Evolutionary conservation across 2,888 invertebrate genomes (phyloP), one percentile per base, ranked within the genome.

Genomic region (Lithophane semibrunnea): DNA sequence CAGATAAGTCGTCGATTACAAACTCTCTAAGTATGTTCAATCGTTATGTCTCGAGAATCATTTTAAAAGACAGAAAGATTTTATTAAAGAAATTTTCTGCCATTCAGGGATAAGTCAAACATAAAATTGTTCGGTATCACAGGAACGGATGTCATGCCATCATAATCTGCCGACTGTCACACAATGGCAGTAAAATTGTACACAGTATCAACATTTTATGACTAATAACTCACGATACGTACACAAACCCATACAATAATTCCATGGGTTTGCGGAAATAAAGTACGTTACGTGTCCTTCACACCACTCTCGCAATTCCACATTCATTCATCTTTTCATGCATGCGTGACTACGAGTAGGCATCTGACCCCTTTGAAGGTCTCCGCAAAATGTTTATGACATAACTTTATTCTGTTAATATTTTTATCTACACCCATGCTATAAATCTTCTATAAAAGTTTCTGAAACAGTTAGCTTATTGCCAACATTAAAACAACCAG

Each of bases 321-420:
- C 67, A 69, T 83, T 42, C 84, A 76, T 76, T 80, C 60, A 84
- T 61, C 44, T 61, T 68, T 74, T 61, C 24, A 68, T 42, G 71
- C 75, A 58, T 64, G 71, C 61, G 37, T 74, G 49, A 16, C 60
- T 13, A n/a, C 18, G n/a, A 66, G 29, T 24, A 68, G 37, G 60
- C 18, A 42, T 29, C 29, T 75, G 81, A 61, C 61, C 37, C 16
- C 24, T 71, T 70, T 60, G 61, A 80, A 84, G 60, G 70, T 37
- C 63, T 47, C 13, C 3, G 52, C 29, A 60, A 56, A 37, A 75
- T 54, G 61, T 77, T 54, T 60, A 37, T 70, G 37, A 47, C 37
- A 29, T 3, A 18, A 47, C 13, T 9, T 12, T 56, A 13, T 56
- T n/a, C 3, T 49, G 13, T 12, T 37, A 52, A 47, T 47, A 24